Evolutionary conservation across 2,113 vertebrate species (phyloP).

Genomic region (Acanthochromis polyacanthus): DNA sequence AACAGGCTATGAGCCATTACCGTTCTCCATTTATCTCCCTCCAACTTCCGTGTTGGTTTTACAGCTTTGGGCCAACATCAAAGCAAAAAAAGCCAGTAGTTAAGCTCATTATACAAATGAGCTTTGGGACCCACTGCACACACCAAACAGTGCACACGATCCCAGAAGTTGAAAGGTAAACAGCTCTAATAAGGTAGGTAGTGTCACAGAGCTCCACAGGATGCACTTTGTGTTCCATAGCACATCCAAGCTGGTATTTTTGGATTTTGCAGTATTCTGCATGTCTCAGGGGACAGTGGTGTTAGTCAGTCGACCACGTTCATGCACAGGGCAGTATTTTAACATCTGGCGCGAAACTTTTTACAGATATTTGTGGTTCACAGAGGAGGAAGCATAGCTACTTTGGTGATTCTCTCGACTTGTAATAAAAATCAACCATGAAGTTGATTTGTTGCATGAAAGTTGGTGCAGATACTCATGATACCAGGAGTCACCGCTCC

Average conservation of each 20-base stretch:
- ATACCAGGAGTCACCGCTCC: too few relatives aligned
- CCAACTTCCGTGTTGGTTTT: background rate
- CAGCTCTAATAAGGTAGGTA: slow-evolving; percentile 40
- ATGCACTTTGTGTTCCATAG: background rate
- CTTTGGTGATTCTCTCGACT: background rate
- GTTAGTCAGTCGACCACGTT: background rate
- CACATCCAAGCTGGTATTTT: background rate
- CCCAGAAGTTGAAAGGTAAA: slow-evolving; percentile 48
- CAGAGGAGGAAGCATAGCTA: background rate
- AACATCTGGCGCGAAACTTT: background rate
- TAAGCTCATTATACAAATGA: slow-evolving; percentile 75
- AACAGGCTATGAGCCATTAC: background rate
- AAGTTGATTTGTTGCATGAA: too few relatives aligned
- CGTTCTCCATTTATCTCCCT: background rate
- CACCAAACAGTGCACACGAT: slow-evolving; percentile 13
- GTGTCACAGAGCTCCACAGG: background rate
- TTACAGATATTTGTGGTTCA: background rate
- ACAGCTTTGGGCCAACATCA: slow-evolving; percentile 58
- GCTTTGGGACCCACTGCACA: slow-evolving; percentile 33
- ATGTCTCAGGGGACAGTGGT: background rate
- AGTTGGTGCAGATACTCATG: too few relatives aligned
- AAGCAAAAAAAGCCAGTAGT: slow-evolving; percentile 34
- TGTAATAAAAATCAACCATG: too few relatives aligned
- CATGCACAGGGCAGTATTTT: background rate
- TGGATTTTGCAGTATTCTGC: background rate